phyloP scores from a whole-genome alignment of 2,888 invertebrate genomes.

The Lottia scabra region DNA sequence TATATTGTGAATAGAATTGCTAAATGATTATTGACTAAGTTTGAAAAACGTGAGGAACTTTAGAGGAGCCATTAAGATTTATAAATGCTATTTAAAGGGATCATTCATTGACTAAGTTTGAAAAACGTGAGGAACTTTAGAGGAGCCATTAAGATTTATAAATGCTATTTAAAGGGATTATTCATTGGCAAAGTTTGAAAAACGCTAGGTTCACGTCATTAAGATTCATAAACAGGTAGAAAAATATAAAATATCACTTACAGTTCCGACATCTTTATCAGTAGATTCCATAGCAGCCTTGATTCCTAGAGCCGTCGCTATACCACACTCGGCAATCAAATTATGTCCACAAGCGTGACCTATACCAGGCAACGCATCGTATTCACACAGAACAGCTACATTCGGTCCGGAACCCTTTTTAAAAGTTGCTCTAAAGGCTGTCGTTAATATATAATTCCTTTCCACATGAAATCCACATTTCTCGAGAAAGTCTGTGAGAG shows the following conservation, averaged over 20 bases:
- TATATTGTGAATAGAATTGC: no score
- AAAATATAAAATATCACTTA: slow-evolving; percentile 20
- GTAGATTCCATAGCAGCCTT: slow-evolving; percentile 50
- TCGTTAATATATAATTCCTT: slow-evolving; percentile 41
- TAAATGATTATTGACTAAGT: no score
- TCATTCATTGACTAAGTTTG: no score
- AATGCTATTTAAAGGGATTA: no score
- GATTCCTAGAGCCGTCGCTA: slow-evolving; percentile 61
- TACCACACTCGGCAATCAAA: slow-evolving; percentile 62
- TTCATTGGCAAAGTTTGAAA: no score
- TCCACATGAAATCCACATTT: slow-evolving; percentile 53
- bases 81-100: no score
- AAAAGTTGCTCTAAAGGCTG: slow-evolving; percentile 46
- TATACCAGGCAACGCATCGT: slow-evolving; percentile 66
- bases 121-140: no score
- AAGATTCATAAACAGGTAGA: no score
- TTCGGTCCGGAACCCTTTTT: slow-evolving; percentile 33
- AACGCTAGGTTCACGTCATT: no score
- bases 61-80: no score
- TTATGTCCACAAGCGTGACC: slow-evolving; percentile 70
- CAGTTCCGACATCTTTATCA: slow-evolving; percentile 39
- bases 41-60: no score
- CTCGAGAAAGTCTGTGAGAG: slow-evolving; percentile 47
- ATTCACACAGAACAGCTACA: slow-evolving; percentile 66
- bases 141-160: no score